Percentiles rank a stretch among this genome's conserved stretches.
These are phyloP conservation scores for Globia sparganii DNA, from an alignment of 2,888 invertebrate species.

Conservation along the genomic window DNA sequence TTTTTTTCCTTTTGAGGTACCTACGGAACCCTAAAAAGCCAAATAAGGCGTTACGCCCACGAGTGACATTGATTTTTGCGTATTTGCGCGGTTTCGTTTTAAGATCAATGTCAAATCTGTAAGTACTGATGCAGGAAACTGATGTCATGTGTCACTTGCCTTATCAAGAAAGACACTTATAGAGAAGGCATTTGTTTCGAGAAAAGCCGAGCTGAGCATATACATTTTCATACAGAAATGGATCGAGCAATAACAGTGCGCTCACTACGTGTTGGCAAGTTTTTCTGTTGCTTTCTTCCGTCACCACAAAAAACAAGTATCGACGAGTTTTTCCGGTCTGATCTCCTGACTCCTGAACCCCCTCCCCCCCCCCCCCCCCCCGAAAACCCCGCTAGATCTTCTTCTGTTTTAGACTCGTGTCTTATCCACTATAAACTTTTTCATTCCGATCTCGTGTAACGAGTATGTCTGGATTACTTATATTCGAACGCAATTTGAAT, in stretches of 20 bases:
- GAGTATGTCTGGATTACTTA: too few species aligned
- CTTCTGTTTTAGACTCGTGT: too few species aligned
- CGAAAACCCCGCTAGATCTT: too few species aligned
- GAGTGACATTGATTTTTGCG: constrained; percentile 16
- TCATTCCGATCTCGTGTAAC: too few species aligned
- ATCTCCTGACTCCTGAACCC: too few species aligned
- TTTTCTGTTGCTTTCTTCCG: neutral
- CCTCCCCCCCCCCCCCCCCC: too few species aligned
- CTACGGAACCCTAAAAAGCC: neutral
- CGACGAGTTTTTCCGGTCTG: too few species aligned
- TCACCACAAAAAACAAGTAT: neutral
- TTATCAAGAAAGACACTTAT: neutral
- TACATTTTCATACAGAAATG: neutral
- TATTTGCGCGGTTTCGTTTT: neutral
- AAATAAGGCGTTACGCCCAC: constrained; percentile 8
- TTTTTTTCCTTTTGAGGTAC: too few species aligned
- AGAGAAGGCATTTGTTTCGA: neutral
- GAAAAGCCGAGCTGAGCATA: neutral
- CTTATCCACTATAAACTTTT: too few species aligned
- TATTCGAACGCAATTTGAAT: too few species aligned
- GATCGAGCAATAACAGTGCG: neutral
- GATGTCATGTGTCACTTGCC: neutral
- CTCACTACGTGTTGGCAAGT: neutral
- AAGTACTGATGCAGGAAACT: constrained; percentile 3
- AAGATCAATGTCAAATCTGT: constrained; percentile 31